phyloP scores from a whole-genome alignment of 2,797 vertebrate genomes.

The Otolemur crassicaudatus region DNA sequence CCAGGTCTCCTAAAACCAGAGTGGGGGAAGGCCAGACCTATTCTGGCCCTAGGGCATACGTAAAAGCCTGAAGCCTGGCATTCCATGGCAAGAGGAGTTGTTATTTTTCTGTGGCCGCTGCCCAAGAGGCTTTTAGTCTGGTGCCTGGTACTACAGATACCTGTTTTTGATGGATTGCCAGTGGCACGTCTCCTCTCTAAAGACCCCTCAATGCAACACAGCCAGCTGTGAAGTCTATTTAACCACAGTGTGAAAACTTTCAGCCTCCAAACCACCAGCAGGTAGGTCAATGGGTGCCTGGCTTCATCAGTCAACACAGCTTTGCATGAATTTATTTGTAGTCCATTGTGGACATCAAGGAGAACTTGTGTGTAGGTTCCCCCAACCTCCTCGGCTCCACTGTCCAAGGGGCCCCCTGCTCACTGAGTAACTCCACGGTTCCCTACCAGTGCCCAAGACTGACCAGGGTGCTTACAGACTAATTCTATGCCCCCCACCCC shows the following conservation, averaged over 20 bases:
- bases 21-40: background rate
- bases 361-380: background rate
- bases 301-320: background rate
- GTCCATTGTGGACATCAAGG: background rate
- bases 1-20: background rate
- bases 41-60: too few relatives aligned
- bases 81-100: background rate
- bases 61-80: background rate
- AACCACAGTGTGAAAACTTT: background rate
- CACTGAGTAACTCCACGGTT: rapidly evolving
- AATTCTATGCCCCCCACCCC: background rate
- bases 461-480: rapidly evolving
- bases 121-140: background rate
- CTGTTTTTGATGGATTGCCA: conserved; percentile 29
- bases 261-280: background rate
- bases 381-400: background rate
- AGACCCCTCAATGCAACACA: background rate
- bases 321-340: background rate
- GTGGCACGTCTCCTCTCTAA: background rate
- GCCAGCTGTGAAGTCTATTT: conserved; percentile 44
- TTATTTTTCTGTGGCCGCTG: background rate
- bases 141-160: background rate
- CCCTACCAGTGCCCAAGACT: too few relatives aligned
- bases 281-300: background rate
- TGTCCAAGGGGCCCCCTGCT: background rate